Evolutionary conservation across 2,888 invertebrate genomes (phyloP), one percentile per base, ranked within the genome.

Genomic region (Amphipoea lucens): DNA sequence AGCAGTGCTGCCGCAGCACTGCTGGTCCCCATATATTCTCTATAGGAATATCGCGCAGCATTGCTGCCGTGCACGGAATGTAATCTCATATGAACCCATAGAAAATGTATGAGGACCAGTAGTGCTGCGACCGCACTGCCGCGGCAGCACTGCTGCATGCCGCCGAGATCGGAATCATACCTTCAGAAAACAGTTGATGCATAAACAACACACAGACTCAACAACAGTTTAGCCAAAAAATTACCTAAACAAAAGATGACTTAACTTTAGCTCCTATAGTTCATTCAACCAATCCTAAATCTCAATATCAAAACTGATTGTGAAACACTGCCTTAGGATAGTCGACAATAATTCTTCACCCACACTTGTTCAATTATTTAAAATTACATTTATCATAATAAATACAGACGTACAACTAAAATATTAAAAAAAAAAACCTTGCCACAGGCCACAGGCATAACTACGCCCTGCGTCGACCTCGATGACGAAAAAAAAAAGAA

Each of bases 381-480:
- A 67, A 79, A 76, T 74, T 72, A 76, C 12, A 70, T 51, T 57
- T 72, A 2, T 73, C 62, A 23, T 76, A 65, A 42, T 73, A 74
- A 75, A 48, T 17, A n/a, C 7, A 54, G 11, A 48, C 23, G 11
- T 36, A 57, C 7, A 12, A 66, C 23, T 29, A 65, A 63, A 77
- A 69, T 57, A 66, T 76, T 74, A 20, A n/a, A 60, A 76, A 60
- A 76, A 40, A 65, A 65, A 74, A 83, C 83, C 88, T 88, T 79
- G 88, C 81, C 86, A 17, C 62, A 20, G 83, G 83, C 86, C 86
- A 17, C 62, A 20, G 83, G 83, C 86, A 67, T 62, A 66, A 36
- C 36, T 63, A 78, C 75, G 76, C 86, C 83, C 86, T 81, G 80
- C 57, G 14, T 65, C 42, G 83, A 78, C 77, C 85, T 87, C 63